Conservation (phyloP, 2,888 invertebrate genomes). For the Phania funesta region DNA sequence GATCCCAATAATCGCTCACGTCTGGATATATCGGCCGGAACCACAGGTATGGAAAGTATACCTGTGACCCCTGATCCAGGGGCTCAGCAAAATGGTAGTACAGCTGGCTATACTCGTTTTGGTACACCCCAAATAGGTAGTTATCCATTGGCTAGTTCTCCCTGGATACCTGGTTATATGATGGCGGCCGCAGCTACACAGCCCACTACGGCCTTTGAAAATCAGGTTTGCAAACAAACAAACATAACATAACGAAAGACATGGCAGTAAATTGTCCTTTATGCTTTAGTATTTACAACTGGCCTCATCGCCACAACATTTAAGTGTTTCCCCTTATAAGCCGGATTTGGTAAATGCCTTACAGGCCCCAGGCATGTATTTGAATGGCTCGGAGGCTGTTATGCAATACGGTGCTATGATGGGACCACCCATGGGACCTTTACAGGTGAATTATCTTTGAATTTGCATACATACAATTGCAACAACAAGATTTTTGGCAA, state of each 20-base stretch:
- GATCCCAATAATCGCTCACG: constrained; percentile 83
- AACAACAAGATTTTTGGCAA: constrained; percentile 38
- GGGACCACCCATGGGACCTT: constrained; percentile 79
- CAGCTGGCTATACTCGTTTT: constrained; percentile 81
- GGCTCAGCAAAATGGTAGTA: constrained; percentile 80
- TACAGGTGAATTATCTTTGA: constrained; percentile 60
- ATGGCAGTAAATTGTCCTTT: background rate
- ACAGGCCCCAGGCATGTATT: constrained; percentile 84
- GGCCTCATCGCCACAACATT: constrained; percentile 79
- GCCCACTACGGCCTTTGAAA: constrained; percentile 81
- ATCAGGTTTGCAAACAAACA: constrained; percentile 79
- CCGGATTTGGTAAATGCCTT: constrained; percentile 81
- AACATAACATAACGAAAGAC: background rate
- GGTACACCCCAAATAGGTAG: constrained; percentile 83
- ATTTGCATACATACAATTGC: constrained; percentile 19
- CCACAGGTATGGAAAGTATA: constrained; percentile 76
- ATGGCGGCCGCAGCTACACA: constrained; percentile 85
- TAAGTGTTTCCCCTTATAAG: constrained; percentile 82
- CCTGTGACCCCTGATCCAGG: constrained; percentile 81
- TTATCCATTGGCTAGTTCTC: constrained; percentile 84
- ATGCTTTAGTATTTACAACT: constrained; percentile 79
- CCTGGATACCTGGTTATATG: constrained; percentile 86
- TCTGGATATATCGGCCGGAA: constrained; percentile 82
- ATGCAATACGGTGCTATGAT: constrained; percentile 86
- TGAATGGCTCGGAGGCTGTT: constrained; percentile 82